These are phyloP conservation scores for Drosophila parthenogenetica DNA, from an alignment of 2,888 invertebrate species.

Conservation along the genomic window DNA sequence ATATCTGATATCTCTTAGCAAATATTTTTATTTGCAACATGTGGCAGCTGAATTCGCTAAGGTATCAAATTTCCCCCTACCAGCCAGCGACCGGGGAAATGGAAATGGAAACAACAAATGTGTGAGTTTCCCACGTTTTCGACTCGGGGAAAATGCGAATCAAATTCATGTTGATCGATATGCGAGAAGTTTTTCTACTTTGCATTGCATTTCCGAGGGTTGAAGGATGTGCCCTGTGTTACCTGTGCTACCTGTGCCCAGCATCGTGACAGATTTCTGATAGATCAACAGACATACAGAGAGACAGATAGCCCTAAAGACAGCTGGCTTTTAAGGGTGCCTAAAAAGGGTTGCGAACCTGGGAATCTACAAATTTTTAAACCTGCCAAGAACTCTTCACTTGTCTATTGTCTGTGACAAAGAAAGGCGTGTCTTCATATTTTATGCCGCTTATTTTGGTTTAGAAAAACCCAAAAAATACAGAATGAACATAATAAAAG, in stretches of 20 bases:
- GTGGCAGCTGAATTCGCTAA: conserved; percentile 35
- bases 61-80: conserved; percentile 52
- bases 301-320: conserved; percentile 25
- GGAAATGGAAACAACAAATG: conserved; percentile 68
- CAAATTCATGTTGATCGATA: conserved; percentile 74
- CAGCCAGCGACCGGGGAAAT: not conserved
- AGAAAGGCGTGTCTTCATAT: conserved; percentile 11
- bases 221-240: conserved; percentile 20
- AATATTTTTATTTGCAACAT: conserved; percentile 62
- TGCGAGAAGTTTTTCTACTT: conserved; percentile 30
- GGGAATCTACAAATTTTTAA: conserved; percentile 19
- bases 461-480: conserved; percentile 54
- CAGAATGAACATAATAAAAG: too few species aligned
- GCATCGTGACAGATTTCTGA: conserved; percentile 62
- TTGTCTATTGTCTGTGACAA: conserved; percentile 11
- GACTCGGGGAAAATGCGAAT: conserved; percentile 62
- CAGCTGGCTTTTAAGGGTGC: conserved; percentile 38
- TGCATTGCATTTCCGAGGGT: conserved; percentile 21
- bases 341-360: not conserved
- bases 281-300: conserved; percentile 21
- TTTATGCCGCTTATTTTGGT: conserved; percentile 54
- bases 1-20: conserved; percentile 49
- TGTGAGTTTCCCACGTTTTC: conserved; percentile 67
- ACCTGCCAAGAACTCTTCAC: conserved; percentile 20
- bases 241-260: conserved; percentile 18